Percentiles rank a stretch among this genome's conserved stretches.
These are phyloP conservation scores for Varroa destructor DNA, from an alignment of 1,140 invertebrate genomes.

Conservation along the genomic window DNA sequence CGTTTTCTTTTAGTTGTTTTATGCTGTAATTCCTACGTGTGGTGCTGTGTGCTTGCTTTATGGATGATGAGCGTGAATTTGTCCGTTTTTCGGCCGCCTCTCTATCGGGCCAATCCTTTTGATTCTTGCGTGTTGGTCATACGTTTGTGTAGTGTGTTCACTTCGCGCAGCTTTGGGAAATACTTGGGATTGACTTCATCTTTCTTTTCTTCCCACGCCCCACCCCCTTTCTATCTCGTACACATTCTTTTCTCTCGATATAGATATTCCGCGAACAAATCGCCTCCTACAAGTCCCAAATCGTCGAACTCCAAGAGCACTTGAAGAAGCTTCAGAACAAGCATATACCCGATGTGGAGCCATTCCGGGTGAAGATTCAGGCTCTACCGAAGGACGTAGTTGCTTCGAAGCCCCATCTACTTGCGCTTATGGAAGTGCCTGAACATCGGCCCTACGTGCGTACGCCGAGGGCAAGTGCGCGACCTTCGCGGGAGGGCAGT, in stretches of 20 bases:
- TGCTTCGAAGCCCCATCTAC: conserved; percentile 20
- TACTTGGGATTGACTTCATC: conserved; percentile 6
- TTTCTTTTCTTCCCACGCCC: conserved; percentile 7
- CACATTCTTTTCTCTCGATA: conserved; percentile 29
- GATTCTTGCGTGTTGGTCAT: too few species aligned
- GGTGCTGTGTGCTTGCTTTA: too few species aligned
- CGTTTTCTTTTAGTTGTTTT: too few species aligned
- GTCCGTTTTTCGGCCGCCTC: too few species aligned
- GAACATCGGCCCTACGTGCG: conserved; percentile 26
- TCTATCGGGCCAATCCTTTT: too few species aligned
- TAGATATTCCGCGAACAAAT: conserved; percentile 40
- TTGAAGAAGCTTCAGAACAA: conserved; percentile 34
- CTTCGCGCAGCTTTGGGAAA: too few species aligned
- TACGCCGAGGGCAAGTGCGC: conserved; percentile 10
- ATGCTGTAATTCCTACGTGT: too few species aligned
- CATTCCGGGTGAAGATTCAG: conserved; percentile 27
- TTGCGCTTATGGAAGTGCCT: conserved; percentile 20
- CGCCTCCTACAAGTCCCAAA: conserved; percentile 38
- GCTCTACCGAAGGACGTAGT: conserved; percentile 24
- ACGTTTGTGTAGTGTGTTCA: too few species aligned
- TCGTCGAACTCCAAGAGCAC: conserved; percentile 38
- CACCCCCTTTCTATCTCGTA: conserved; percentile 28
- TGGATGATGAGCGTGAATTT: too few species aligned
- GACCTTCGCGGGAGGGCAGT: conserved; percentile 19
- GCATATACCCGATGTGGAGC: conserved; percentile 21